These are phyloP conservation scores for Ceratosolen fusciceps DNA, from an alignment of 1,140 invertebrate genomes.

Conservation along the genomic window DNA sequence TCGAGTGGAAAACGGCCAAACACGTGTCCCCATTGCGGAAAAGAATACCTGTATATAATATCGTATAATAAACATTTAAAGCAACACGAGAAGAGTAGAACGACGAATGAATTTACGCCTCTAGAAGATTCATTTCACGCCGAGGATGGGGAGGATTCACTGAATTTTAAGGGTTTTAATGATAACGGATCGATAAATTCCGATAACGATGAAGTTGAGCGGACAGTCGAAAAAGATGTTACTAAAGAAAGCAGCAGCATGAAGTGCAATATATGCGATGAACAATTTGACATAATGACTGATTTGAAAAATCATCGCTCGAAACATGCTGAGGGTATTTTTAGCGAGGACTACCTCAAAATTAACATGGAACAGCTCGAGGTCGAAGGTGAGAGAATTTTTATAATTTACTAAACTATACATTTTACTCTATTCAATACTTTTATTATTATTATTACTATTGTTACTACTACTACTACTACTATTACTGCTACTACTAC, in stretches of 20 bases:
- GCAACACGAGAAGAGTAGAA: slow-evolving; percentile 61
- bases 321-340: slow-evolving; percentile 64
- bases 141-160: slow-evolving; percentile 60
- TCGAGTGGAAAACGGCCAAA: slow-evolving; percentile 66
- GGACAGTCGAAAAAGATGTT: slow-evolving; percentile 48
- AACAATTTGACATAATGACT: slow-evolving; percentile 61
- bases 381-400: background rate
- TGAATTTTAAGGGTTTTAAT: slow-evolving; percentile 57
- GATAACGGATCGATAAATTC: slow-evolving; percentile 50
- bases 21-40: slow-evolving; percentile 69
- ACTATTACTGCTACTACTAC: no score
- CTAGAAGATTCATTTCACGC: slow-evolving; percentile 59
- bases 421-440: no score
- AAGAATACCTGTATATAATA: slow-evolving; percentile 69
- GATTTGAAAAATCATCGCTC: slow-evolving; percentile 60
- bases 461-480: no score
- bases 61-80: slow-evolving; percentile 69
- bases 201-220: slow-evolving; percentile 45
- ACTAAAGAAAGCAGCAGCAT: slow-evolving; percentile 52
- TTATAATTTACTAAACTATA: no score
- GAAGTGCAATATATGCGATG: slow-evolving; percentile 62
- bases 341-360: slow-evolving; percentile 62
- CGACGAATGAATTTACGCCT: slow-evolving; percentile 55
- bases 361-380: slow-evolving; percentile 50
- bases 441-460: no score